Evolutionary conservation across 2,113 vertebrate genomes (phyloP).

Genomic region (Gracilinanus agilis): DNA sequence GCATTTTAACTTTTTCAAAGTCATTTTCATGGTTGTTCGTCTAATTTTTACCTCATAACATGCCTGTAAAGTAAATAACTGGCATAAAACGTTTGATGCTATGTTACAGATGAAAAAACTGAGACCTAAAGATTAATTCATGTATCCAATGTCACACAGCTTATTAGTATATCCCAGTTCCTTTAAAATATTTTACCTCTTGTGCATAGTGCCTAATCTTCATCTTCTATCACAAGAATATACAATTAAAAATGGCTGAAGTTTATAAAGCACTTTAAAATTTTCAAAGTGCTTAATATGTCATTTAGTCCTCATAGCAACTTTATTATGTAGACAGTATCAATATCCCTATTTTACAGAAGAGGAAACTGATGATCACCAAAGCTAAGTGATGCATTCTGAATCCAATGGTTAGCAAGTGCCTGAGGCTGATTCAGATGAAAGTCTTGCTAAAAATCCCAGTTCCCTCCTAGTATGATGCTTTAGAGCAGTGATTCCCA

Average conservation of each 20-base stretch:
- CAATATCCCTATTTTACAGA: neutral
- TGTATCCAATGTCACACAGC: neutral
- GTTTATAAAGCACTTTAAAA: neutral
- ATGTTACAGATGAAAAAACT: slow-evolving; percentile 19
- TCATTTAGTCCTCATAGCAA: neutral
- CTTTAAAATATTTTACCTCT: neutral
- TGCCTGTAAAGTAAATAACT: neutral
- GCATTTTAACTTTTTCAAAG: slow-evolving; percentile 49
- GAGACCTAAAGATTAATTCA: neutral
- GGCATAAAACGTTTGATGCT: neutral
- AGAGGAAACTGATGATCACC: neutral
- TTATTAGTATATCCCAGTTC: neutral
- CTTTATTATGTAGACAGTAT: neutral
- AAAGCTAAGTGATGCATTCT: neutral
- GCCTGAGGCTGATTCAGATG: neutral
- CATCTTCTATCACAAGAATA: neutral
- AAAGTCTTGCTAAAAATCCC: neutral
- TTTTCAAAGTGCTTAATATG: neutral
- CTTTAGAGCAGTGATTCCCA: too few relatives aligned
- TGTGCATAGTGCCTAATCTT: neutral
- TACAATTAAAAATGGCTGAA: neutral
- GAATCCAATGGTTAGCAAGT: neutral
- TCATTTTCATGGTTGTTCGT: slow-evolving; percentile 18
- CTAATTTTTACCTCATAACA: neutral
- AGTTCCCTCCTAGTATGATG: neutral